phyloP scores from a whole-genome alignment of 1,140 invertebrate species.

The Muscidifurax raptorellus region DNA sequence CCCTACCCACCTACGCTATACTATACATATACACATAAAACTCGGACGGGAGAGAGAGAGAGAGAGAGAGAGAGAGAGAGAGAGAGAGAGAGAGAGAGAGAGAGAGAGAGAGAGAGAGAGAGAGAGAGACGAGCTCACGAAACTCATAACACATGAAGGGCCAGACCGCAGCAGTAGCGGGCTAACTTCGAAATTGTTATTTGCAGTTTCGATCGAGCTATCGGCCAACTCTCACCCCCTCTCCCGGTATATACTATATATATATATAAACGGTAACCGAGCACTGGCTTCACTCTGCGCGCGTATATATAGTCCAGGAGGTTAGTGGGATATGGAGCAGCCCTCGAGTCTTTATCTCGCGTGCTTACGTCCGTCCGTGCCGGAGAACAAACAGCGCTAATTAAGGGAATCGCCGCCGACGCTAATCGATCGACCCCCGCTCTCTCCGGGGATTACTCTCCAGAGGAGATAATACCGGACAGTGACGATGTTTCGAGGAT shows the following conservation, averaged over 20 bases:
- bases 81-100: too few species aligned
- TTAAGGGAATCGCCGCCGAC: slow-evolving; percentile 11
- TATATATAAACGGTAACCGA: too few species aligned
- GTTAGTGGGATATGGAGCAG: too few species aligned
- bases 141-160: slow-evolving; percentile 27
- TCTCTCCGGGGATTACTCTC: too few species aligned
- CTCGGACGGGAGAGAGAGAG: too few species aligned
- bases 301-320: background rate
- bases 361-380: slow-evolving; percentile 3
- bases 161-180: background rate
- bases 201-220: slow-evolving; percentile 49
- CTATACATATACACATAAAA: too few species aligned
- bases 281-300: background rate
- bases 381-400: slow-evolving; percentile 9
- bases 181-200: slow-evolving; percentile 54
- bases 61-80: too few species aligned
- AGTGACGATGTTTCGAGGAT: too few species aligned
- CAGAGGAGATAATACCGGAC: background rate
- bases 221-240: slow-evolving; percentile 9
- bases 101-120: too few species aligned
- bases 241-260: too few species aligned
- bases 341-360: background rate
- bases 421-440: background rate
- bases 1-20: too few species aligned
- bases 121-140: background rate